Conservation (phyloP, 1,140 invertebrate species). For the Protaetia brevitarsis region DNA sequence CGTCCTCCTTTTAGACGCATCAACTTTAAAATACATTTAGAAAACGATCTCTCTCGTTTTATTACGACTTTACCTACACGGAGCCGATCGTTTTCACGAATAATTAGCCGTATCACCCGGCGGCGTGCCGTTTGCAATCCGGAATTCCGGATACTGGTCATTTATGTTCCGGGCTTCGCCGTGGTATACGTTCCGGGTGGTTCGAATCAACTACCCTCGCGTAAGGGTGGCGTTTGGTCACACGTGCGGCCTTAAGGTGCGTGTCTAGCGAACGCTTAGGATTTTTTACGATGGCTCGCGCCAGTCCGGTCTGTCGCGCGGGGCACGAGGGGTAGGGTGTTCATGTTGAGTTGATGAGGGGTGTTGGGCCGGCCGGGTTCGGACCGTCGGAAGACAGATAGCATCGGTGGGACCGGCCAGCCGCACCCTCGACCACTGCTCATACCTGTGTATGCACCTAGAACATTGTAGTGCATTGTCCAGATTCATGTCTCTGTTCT, state of each 20-base stretch:
- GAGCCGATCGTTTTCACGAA: neutral
- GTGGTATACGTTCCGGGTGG: neutral
- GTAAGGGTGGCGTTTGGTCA: slow-evolving; percentile 27
- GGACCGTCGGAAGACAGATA: slow-evolving; percentile 37
- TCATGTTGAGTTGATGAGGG: slow-evolving; percentile 32
- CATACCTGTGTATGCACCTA: slow-evolving; percentile 28
- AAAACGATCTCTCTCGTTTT: slow-evolving; percentile 1
- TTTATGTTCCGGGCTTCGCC: slow-evolving; percentile 18
- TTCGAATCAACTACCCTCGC: slow-evolving; percentile 20
- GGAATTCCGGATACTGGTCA: slow-evolving; percentile 22
- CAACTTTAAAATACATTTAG: slow-evolving; percentile 8
- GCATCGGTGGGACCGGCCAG: slow-evolving; percentile 38
- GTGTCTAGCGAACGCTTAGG: slow-evolving; percentile 32
- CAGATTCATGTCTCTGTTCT: slow-evolving; percentile 27
- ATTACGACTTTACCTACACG: neutral
- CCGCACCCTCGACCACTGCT: slow-evolving; percentile 37
- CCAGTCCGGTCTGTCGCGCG: slow-evolving; percentile 25
- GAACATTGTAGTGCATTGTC: slow-evolving; percentile 27
- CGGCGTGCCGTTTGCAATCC: neutral
- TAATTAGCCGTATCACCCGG: slow-evolving; percentile 7
- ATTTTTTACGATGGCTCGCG: slow-evolving; percentile 36
- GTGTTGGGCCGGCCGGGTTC: slow-evolving; percentile 31
- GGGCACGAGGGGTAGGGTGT: slow-evolving; percentile 20
- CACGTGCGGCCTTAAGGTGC: slow-evolving; percentile 30
- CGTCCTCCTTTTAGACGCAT: neutral